These are phyloP conservation scores for Octonoba sinensis DNA, from an alignment of 2,888 invertebrate species.

Conservation along the genomic window DNA sequence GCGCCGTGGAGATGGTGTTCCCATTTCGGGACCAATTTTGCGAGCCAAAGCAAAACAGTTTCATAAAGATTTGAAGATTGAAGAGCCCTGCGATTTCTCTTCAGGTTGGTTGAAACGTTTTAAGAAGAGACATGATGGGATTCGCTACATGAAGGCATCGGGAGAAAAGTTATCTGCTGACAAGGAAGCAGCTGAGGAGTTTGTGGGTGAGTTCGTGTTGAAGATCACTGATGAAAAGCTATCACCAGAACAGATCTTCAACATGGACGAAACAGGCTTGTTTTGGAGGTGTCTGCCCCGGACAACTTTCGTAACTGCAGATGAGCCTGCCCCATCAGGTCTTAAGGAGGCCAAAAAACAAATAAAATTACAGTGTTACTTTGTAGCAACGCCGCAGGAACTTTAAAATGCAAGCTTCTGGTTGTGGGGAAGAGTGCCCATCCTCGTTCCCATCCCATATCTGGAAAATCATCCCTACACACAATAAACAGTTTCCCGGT, in stretches of 20 bases:
- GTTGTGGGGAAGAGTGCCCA: too few species aligned
- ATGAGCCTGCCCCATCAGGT: not conserved
- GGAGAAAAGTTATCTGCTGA: constrained; percentile 1
- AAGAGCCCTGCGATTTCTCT: not conserved
- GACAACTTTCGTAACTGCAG: not conserved
- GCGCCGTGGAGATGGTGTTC: not conserved
- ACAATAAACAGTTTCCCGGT: too few species aligned
- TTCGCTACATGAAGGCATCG: not conserved
- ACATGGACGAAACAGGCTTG: not conserved
- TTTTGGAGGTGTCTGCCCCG: not conserved
- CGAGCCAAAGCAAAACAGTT: not conserved
- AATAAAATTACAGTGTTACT: too few species aligned
- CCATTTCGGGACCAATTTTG: not conserved
- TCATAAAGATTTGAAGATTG: not conserved
- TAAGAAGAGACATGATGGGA: not conserved
- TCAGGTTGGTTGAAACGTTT: not conserved
- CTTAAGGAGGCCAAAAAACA: not conserved
- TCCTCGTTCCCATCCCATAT: too few species aligned
- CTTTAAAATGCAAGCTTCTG: too few species aligned
- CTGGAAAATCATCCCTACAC: too few species aligned
- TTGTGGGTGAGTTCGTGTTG: not conserved
- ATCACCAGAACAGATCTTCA: not conserved
- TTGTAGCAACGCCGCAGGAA: too few species aligned
- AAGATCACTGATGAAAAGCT: not conserved
- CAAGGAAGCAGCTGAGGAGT: not conserved